Percentiles rank a stretch among this genome's conserved stretches.
These are phyloP conservation scores for Harpalus rufipes DNA, from an alignment of 2,888 invertebrate species.

Conservation along the genomic window DNA sequence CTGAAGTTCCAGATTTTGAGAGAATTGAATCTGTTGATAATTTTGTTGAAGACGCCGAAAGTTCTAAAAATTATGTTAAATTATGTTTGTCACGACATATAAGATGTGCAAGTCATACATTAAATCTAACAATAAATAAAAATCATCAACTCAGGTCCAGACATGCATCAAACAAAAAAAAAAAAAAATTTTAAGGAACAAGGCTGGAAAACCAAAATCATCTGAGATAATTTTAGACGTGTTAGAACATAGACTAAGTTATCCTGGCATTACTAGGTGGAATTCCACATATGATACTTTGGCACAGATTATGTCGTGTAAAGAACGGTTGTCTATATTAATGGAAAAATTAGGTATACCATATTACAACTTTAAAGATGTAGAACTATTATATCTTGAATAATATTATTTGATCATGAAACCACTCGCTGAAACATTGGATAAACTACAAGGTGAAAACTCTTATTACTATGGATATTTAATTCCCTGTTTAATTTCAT, in stretches of 20 bases:
- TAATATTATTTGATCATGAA: not conserved
- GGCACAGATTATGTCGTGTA: too few species aligned
- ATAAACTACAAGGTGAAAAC: slow-evolving; percentile 5
- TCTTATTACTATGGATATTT: not conserved
- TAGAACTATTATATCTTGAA: not conserved
- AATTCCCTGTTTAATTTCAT: not conserved
- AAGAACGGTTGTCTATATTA: too few species aligned
- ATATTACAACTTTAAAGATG: too few species aligned
- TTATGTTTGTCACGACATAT: not conserved
- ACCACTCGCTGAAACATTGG: not conserved
- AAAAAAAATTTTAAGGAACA: not conserved
- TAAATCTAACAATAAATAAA: not conserved
- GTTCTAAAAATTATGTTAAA: too few species aligned
- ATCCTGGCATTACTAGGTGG: not conserved
- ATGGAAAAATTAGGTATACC: too few species aligned
- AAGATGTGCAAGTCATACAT: not conserved
- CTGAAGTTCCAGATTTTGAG: not conserved
- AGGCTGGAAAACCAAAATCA: slow-evolving; percentile 10
- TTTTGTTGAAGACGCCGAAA: too few species aligned
- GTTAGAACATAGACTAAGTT: not conserved
- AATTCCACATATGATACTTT: too few species aligned
- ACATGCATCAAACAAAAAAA: not conserved
- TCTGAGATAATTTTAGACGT: not conserved
- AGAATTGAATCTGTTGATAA: too few species aligned
- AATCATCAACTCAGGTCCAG: too few species aligned